A percentile compares a stretch with the other conserved stretches of the same genome.
These are phyloP conservation scores for Penaeus monodon DNA, from an alignment of 2,888 invertebrate species.

Conservation along the genomic window DNA sequence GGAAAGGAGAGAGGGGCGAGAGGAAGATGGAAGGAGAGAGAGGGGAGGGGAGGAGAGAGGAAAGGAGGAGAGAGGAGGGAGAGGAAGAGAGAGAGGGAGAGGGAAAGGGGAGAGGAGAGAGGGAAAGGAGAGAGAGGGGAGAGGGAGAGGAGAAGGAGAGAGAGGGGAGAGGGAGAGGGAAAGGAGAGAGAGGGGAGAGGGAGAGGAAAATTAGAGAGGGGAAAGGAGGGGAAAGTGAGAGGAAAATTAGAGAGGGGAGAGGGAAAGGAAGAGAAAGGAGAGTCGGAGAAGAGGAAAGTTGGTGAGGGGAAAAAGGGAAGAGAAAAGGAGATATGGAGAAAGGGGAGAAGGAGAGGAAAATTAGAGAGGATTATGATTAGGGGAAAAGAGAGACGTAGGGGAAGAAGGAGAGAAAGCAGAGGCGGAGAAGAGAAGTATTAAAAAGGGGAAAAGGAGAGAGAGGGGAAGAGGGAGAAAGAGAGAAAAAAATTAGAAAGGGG, in stretches of 20 bases:
- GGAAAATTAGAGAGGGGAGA: no score
- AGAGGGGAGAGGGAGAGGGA: background rate
- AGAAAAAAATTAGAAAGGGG: background rate
- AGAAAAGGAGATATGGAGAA: no score
- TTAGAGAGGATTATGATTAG: no score
- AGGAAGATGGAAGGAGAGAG: background rate
- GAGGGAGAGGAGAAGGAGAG: background rate
- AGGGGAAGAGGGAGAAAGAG: no score
- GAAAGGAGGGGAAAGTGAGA: no score
- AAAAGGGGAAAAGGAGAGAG: background rate
- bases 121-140: background rate
- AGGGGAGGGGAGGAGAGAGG: background rate
- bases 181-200: background rate
- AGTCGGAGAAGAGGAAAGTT: no score
- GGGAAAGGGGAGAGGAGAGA: background rate
- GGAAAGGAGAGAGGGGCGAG: background rate
- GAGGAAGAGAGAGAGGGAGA: constrained; percentile 1
- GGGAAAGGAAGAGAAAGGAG: no score
- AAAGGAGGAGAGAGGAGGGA: background rate
- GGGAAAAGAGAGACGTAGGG: background rate
- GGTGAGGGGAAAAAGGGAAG: no score
- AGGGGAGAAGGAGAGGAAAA: no score
- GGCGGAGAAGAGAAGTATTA: background rate
- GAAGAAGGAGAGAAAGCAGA: background rate
- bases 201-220: background rate